phyloP scores from a whole-genome alignment of 2,888 invertebrate genomes.

The Gortyna flavago region DNA sequence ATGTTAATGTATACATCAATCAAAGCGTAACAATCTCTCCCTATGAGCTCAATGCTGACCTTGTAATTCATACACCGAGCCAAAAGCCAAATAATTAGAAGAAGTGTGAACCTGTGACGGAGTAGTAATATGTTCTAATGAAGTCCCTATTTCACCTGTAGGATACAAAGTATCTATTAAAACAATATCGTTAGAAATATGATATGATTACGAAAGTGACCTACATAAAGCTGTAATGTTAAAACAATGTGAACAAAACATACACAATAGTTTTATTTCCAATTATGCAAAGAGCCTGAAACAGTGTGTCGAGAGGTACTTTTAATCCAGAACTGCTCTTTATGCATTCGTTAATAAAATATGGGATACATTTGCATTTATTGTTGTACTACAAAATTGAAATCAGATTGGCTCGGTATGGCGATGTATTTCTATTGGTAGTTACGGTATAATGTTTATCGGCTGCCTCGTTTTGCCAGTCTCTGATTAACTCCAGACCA shows the following conservation, averaged over 20 bases:
- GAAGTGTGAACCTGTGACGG: slow-evolving; percentile 21
- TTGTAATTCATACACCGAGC: slow-evolving; percentile 55
- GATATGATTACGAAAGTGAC: background rate
- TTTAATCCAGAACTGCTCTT: slow-evolving; percentile 37
- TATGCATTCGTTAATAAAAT: slow-evolving; percentile 39
- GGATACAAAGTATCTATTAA: background rate
- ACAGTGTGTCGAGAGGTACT: slow-evolving; percentile 4
- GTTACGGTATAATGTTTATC: slow-evolving; percentile 50
- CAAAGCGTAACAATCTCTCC: slow-evolving; percentile 35
- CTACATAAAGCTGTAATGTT: background rate
- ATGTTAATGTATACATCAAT: slow-evolving; percentile 9
- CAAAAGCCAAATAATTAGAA: slow-evolving; percentile 52
- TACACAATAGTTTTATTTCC: background rate
- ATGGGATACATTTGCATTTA: slow-evolving; percentile 38
- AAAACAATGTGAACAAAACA: background rate
- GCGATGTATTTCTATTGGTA: slow-evolving; percentile 49
- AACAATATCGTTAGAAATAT: slow-evolving; percentile 20
- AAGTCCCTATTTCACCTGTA: slow-evolving; percentile 37
- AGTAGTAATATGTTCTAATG: slow-evolving; percentile 47
- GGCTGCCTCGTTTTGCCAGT: slow-evolving; percentile 34
- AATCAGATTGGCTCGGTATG: slow-evolving; percentile 34
- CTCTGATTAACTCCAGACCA: slow-evolving; percentile 56
- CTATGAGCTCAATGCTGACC: slow-evolving; percentile 29
- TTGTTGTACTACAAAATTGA: slow-evolving; percentile 27
- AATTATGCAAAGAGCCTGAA: slow-evolving; percentile 19